Evolutionary conservation across 2,797 vertebrate species (phyloP).

Genomic region (Pterois miles): DNA sequence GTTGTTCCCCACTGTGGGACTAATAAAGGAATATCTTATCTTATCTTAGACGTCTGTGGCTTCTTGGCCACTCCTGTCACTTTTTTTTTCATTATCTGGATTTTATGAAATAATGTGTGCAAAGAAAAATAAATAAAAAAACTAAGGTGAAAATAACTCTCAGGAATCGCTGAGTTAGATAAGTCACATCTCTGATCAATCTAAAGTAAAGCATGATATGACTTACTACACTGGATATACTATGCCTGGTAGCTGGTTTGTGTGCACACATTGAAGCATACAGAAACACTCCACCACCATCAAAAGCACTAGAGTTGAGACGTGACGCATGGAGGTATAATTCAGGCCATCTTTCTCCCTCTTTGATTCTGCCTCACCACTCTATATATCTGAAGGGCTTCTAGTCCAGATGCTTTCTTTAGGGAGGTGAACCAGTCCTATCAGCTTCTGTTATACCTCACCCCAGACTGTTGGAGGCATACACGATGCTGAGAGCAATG

Average conservation of each 20-base stretch:
- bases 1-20: too few relatives aligned
- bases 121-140: too few relatives aligned
- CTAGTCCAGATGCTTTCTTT: background rate
- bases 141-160: too few relatives aligned
- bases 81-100: too few relatives aligned
- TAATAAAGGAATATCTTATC: too few relatives aligned
- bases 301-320: background rate
- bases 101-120: too few relatives aligned
- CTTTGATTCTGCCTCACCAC: background rate
- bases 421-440: constrained; percentile 4
- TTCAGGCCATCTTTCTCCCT: background rate
- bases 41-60: too few relatives aligned
- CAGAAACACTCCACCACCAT: background rate
- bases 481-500: background rate
- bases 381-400: constrained; percentile 1
- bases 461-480: background rate
- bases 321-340: background rate
- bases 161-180: too few relatives aligned
- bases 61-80: too few relatives aligned
- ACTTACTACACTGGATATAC: background rate
- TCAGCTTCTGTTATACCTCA: constrained; percentile 14
- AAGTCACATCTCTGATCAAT: background rate
- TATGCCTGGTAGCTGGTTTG: background rate
- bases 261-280: background rate
- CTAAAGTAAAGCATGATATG: background rate